Percentiles rank a stretch among this genome's conserved stretches.
Evolutionary conservation across 2,888 invertebrate species (phyloP).

Genomic region (Xylota segnis): DNA sequence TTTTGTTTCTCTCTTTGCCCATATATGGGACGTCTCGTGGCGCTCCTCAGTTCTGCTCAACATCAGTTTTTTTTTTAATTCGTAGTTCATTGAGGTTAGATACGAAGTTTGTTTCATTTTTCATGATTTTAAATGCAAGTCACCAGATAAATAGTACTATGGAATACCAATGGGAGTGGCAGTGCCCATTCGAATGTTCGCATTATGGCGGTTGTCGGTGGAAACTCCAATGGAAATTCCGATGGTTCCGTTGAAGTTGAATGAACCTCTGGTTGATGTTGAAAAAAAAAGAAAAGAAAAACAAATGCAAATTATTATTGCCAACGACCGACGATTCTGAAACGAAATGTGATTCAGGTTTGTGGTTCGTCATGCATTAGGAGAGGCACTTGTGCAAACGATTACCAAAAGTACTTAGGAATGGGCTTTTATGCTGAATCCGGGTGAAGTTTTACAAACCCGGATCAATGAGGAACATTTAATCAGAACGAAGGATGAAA

Average conservation of each 20-base stretch:
- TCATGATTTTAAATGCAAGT: constrained; percentile 33
- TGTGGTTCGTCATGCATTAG: too few species aligned
- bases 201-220: constrained; percentile 41
- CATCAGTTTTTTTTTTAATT: constrained; percentile 8
- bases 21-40: constrained; percentile 40
- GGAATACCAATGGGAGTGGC: constrained; percentile 54
- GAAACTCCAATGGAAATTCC: constrained; percentile 51
- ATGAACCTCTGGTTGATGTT: constrained; percentile 33
- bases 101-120: constrained; percentile 22
- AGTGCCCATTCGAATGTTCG: constrained; percentile 60
- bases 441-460: too few species aligned
- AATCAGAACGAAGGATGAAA: too few species aligned
- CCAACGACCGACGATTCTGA: not conserved
- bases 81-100: constrained; percentile 45
- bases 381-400: too few species aligned
- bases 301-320: constrained; percentile 20
- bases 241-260: constrained; percentile 54
- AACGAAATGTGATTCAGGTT: not conserved
- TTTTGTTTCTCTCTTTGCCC: constrained; percentile 1
- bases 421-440: too few species aligned
- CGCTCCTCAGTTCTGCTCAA: constrained; percentile 47
- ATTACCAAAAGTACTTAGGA: too few species aligned
- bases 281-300: not conserved
- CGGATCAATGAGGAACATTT: too few species aligned
- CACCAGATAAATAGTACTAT: constrained; percentile 21